phyloP scores from a whole-genome alignment of 2,888 invertebrate species.

The Agapostemon virescens region DNA sequence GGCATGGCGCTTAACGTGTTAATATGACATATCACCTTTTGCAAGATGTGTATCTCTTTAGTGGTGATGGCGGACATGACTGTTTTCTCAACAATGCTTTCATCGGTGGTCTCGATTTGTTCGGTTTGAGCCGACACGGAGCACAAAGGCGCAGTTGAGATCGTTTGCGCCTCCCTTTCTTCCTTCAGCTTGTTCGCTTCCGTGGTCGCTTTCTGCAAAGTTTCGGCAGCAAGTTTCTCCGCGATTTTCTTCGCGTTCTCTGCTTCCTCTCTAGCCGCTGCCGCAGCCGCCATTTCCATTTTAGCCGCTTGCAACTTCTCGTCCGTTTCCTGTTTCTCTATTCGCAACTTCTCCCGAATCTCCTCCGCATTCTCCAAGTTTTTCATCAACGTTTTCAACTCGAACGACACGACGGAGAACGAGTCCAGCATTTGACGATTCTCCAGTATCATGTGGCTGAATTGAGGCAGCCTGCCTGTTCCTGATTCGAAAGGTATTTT shows the following conservation, averaged over 20 bases:
- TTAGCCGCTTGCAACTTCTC: constrained; percentile 80
- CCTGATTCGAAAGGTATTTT: constrained; percentile 68
- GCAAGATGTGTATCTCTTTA: constrained; percentile 74
- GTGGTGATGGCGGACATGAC: constrained; percentile 72
- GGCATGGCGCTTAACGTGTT: too few relatives aligned
- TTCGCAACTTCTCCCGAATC: constrained; percentile 79
- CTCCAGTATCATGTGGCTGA: constrained; percentile 83
- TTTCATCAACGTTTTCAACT: constrained; percentile 83
- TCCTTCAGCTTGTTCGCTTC: constrained; percentile 72
- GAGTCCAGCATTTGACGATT: constrained; percentile 87
- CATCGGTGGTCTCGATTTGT: constrained; percentile 60
- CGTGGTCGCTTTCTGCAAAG: constrained; percentile 75
- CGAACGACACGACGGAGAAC: constrained; percentile 84
- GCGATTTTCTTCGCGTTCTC: constrained; percentile 80
- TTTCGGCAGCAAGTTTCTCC: constrained; percentile 79
- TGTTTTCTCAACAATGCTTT: constrained; percentile 69
- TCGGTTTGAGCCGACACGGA: constrained; percentile 72
- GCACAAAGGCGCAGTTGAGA: constrained; percentile 38
- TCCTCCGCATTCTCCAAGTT: constrained; percentile 83
- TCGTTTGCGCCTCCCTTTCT: constrained; percentile 49
- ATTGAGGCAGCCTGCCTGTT: constrained; percentile 80
- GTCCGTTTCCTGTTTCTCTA: constrained; percentile 81
- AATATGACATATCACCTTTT: constrained; percentile 67
- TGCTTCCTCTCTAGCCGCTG: constrained; percentile 79
- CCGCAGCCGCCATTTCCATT: constrained; percentile 81